Evolutionary conservation across 2,888 invertebrate genomes (phyloP).

Genomic region (Trachelus stipa): DNA sequence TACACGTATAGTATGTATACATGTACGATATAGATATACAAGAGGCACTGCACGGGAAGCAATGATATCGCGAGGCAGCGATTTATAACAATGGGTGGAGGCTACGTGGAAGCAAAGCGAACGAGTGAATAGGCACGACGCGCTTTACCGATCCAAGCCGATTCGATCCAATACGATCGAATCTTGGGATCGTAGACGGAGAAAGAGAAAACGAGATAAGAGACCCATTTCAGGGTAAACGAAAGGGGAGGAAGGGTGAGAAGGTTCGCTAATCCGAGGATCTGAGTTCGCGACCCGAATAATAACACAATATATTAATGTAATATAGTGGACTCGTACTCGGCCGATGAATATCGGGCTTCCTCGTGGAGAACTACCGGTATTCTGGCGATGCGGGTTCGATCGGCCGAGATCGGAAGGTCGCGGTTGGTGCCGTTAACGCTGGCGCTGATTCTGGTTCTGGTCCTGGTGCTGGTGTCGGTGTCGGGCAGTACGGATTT

Average conservation of each 20-base stretch:
- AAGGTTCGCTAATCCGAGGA: conserved; percentile 39
- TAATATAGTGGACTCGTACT: conserved; percentile 43
- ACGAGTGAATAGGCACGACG: conserved; percentile 12
- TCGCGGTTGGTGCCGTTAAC: neutral
- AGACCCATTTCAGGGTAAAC: neutral
- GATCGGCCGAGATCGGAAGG: conserved; percentile 9
- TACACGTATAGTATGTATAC: too few species aligned
- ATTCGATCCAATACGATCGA: conserved; percentile 21
- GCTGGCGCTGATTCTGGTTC: too few species aligned
- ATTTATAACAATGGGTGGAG: conserved; percentile 30
- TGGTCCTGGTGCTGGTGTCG: neutral
- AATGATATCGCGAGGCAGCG: conserved; percentile 26
- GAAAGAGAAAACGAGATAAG: conserved; percentile 21
- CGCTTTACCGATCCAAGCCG: conserved; percentile 11
- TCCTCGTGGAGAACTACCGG: conserved; percentile 4
- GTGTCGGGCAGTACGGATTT: neutral
- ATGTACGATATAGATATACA: neutral
- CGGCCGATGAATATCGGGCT: conserved; percentile 40
- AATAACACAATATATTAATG: conserved; percentile 50
- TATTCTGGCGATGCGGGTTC: conserved; percentile 5
- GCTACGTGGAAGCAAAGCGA: conserved; percentile 17
- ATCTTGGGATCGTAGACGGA: conserved; percentile 18
- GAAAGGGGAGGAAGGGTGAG: neutral
- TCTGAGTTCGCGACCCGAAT: conserved; percentile 48
- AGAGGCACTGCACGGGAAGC: conserved; percentile 19